Conservation (phyloP, 1,140 invertebrate genomes). For the Drosophila navojoa region DNA sequence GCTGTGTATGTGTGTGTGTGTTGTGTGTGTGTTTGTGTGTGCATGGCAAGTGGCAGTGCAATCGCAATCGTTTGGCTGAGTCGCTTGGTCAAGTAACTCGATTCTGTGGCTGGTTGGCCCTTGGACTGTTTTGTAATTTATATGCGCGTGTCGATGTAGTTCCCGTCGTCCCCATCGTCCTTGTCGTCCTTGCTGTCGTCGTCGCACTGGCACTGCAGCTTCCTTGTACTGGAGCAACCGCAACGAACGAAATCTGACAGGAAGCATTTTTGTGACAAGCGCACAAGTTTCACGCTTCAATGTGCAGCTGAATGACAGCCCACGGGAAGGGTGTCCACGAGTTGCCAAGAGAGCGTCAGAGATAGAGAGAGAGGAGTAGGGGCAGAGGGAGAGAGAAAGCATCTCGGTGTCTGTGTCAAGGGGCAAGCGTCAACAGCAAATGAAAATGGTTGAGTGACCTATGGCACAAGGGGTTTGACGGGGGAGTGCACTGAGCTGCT, state of each 20-base stretch:
- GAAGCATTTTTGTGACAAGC: slow-evolving; percentile 77
- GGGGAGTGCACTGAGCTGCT: slow-evolving; percentile 10
- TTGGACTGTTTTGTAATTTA: slow-evolving; percentile 72
- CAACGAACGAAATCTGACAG: slow-evolving; percentile 68
- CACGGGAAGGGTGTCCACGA: background rate
- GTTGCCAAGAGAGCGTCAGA: background rate
- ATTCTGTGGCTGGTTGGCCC: slow-evolving; percentile 44
- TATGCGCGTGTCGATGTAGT: slow-evolving; percentile 60
- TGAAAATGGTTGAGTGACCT: slow-evolving; percentile 53
- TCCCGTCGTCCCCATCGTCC: slow-evolving; percentile 9
- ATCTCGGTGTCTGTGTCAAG: slow-evolving; percentile 19
- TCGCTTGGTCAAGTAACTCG: slow-evolving; percentile 58
- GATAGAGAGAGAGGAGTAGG: background rate
- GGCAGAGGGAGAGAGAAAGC: background rate
- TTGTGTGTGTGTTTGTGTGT: background rate
- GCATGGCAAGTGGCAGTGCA: slow-evolving; percentile 26
- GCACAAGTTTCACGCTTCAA: slow-evolving; percentile 77
- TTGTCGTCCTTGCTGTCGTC: slow-evolving; percentile 5
- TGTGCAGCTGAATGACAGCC: slow-evolving; percentile 59
- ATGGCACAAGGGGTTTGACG: slow-evolving; percentile 1
- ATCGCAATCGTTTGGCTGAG: slow-evolving; percentile 36
- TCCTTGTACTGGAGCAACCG: slow-evolving; percentile 36
- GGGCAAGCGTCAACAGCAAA: slow-evolving; percentile 44
- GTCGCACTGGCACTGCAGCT: slow-evolving; percentile 13
- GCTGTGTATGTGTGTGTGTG: background rate